A percentile compares a stretch with the other conserved stretches of the same genome.
Evolutionary conservation across 2,113 vertebrate species (phyloP).

Genomic region (Heterochromis multidens): DNA sequence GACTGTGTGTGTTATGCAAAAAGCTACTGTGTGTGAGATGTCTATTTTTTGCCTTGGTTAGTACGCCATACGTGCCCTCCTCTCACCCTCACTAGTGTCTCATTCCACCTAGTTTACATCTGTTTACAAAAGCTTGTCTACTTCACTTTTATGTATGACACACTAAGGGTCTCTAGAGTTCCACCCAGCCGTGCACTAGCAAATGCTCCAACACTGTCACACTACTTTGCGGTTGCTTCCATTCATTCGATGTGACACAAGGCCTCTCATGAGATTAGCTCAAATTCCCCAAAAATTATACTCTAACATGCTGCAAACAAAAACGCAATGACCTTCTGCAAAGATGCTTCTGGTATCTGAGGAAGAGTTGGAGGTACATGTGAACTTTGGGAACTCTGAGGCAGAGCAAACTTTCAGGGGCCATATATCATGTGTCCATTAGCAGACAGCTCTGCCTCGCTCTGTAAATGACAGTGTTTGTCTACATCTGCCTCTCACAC

Average conservation of each 20-base stretch:
- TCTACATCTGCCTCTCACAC: slow-evolving; percentile 20
- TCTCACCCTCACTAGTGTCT: background rate
- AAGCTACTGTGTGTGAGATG: background rate
- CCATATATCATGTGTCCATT: slow-evolving; percentile 54
- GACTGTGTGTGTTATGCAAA: background rate
- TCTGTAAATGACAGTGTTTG: slow-evolving; percentile 59
- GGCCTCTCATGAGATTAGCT: slow-evolving; percentile 7
- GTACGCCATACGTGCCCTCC: background rate
- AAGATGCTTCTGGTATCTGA: background rate
- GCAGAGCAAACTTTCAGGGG: slow-evolving; percentile 30
- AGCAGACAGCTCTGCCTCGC: slow-evolving; percentile 22
- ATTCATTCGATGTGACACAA: background rate
- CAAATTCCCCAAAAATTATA: background rate
- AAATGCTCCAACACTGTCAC: background rate
- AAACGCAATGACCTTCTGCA: background rate
- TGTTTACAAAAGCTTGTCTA: slow-evolving; percentile 60
- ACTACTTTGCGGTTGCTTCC: background rate
- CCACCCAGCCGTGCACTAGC: background rate
- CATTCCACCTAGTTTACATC: slow-evolving; percentile 46
- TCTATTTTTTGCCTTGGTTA: slow-evolving; percentile 34
- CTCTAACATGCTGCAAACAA: background rate
- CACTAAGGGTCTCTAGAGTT: slow-evolving; percentile 32
- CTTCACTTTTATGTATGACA: slow-evolving; percentile 25
- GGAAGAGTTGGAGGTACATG: slow-evolving; percentile 5
- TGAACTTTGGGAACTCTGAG: slow-evolving; percentile 40